These are phyloP conservation scores for Ptilodon capucinus DNA, from an alignment of 2,888 invertebrate species.

Conservation along the genomic window DNA sequence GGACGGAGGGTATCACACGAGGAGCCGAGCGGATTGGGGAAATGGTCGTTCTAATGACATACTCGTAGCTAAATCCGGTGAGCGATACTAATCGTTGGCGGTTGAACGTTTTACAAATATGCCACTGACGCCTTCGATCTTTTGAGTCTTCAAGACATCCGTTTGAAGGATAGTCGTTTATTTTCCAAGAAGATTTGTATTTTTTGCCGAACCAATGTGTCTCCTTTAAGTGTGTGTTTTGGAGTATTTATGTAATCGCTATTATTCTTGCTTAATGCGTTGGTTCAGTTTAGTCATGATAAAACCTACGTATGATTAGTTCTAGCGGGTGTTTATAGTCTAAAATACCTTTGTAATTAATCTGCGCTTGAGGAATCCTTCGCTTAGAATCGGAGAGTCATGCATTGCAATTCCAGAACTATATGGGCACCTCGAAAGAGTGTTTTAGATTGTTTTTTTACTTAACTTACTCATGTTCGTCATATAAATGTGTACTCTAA, in stretches of 20 bases:
- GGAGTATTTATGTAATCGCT: background rate
- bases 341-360: no score
- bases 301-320: background rate
- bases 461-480: no score
- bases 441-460: no score
- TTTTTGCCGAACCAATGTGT: constrained; percentile 11
- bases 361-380: no score
- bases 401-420: no score
- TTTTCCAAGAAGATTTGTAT: constrained; percentile 24
- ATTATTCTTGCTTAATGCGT: background rate
- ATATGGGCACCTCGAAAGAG: no score
- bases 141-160: constrained; percentile 44
- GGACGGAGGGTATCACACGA: constrained; percentile 19
- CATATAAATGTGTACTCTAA: no score
- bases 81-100: constrained; percentile 64
- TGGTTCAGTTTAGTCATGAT: background rate
- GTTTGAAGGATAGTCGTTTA: constrained; percentile 35
- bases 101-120: constrained; percentile 52
- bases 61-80: constrained; percentile 65
- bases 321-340: no score
- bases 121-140: constrained; percentile 34
- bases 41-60: constrained; percentile 67
- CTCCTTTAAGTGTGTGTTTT: background rate
- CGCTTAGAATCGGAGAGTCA: no score
- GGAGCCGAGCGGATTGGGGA: constrained; percentile 48